These are phyloP conservation scores for Steinernema hermaphroditum DNA, from an alignment of 2,888 invertebrate species.

Conservation along the genomic window DNA sequence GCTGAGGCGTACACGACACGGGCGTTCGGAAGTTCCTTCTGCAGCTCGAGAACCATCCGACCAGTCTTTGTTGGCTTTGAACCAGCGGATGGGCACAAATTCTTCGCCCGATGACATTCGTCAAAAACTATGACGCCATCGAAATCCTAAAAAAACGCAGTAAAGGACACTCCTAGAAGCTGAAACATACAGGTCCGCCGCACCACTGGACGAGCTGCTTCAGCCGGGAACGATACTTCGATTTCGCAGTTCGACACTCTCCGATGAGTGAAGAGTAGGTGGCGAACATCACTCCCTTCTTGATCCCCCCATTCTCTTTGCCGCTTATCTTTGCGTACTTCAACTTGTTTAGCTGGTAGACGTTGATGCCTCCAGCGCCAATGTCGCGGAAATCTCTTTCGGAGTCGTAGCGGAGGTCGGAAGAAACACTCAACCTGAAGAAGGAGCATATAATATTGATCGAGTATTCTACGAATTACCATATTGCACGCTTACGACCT, in stretches of 20 bases:
- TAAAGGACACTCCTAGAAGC: background rate
- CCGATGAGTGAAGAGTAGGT: constrained; percentile 98
- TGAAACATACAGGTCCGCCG: constrained; percentile 70
- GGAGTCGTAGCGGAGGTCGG: constrained; percentile 96
- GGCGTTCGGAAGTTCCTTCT: constrained; percentile 88
- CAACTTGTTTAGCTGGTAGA: constrained; percentile 87
- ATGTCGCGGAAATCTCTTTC: constrained; percentile 93
- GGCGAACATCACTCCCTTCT: constrained; percentile 93
- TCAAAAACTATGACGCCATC: constrained; percentile 81
- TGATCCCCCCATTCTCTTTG: constrained; percentile 85
- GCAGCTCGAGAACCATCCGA: constrained; percentile 86
- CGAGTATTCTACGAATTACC: too few species aligned
- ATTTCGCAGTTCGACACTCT: constrained; percentile 75
- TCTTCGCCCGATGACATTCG: constrained; percentile 98
- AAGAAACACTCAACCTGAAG: constrained; percentile 75
- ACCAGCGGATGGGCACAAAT: constrained; percentile 91
- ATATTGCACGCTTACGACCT: constrained; percentile 90
- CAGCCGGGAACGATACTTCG: constrained; percentile 88
- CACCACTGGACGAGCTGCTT: constrained; percentile 98
- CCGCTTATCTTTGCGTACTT: constrained; percentile 97
- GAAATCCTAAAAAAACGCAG: background rate
- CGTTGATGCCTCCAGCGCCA: constrained; percentile 85
- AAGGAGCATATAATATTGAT: too few species aligned
- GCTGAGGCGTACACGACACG: constrained; percentile 93
- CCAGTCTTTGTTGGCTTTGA: constrained; percentile 98